Conservation (phyloP, 1,140 invertebrate species). For the Conus betulinus region DNA sequence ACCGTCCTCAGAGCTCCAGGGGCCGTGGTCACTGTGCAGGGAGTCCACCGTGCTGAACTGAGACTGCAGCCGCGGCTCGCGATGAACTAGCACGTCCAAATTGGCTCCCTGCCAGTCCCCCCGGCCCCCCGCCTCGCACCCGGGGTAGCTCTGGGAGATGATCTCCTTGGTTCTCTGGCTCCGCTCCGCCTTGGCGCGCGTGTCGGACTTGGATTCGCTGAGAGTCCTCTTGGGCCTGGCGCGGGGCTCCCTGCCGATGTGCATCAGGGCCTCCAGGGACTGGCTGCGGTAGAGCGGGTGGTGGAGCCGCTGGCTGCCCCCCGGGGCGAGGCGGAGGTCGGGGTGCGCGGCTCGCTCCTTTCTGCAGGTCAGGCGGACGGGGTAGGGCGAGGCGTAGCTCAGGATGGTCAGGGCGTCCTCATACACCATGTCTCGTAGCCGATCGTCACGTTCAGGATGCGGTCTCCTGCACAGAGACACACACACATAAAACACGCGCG, state of each 20-base stretch:
- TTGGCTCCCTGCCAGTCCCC: neutral
- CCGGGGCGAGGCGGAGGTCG: constrained; percentile 29
- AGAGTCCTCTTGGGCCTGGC: constrained; percentile 56
- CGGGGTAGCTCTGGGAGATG: neutral
- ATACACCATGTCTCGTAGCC: constrained; percentile 90
- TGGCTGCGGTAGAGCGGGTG: constrained; percentile 84
- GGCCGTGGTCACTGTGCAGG: neutral
- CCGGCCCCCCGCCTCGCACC: too few species aligned
- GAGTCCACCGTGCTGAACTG: neutral
- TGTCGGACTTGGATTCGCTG: constrained; percentile 62
- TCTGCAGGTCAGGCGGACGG: constrained; percentile 78
- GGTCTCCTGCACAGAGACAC: constrained; percentile 82
- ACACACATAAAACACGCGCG: neutral
- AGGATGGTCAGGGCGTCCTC: constrained; percentile 93
- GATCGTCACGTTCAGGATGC: constrained; percentile 89
- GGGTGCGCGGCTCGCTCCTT: constrained; percentile 47
- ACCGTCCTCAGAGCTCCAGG: too few species aligned
- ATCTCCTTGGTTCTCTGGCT: neutral
- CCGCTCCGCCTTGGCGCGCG: constrained; percentile 21
- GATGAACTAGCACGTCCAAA: constrained; percentile 13
- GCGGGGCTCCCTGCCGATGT: constrained; percentile 37
- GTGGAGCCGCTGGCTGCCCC: constrained; percentile 52
- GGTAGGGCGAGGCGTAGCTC: constrained; percentile 94
- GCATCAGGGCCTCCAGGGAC: constrained; percentile 80
- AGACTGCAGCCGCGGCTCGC: neutral